Conservation (phyloP, 1,140 invertebrate species). For the Chironomus striatipennis region DNA sequence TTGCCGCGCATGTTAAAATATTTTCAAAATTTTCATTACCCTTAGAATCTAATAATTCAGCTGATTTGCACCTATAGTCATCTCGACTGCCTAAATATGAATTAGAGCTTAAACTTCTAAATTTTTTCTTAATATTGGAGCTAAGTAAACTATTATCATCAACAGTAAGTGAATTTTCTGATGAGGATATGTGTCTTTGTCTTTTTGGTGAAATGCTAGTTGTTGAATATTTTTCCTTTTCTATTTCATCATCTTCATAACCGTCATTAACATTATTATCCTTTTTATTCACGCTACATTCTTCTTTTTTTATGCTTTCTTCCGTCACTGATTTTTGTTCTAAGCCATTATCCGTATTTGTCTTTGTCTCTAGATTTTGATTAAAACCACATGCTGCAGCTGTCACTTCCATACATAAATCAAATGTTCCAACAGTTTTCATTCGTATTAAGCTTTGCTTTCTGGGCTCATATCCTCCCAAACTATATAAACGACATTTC, state of each 20-base stretch:
- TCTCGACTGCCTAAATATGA: constrained; percentile 14
- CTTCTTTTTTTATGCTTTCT: too few species aligned
- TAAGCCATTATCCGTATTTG: background rate
- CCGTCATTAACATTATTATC: background rate
- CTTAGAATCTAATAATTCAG: constrained; percentile 12
- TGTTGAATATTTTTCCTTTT: background rate
- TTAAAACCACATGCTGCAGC: background rate
- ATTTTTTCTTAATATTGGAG: constrained; percentile 24
- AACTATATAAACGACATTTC: constrained; percentile 26
- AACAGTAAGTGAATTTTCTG: constrained; percentile 18
- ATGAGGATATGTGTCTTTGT: constrained; percentile 21
- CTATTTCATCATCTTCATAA: background rate
- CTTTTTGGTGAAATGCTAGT: constrained; percentile 17
- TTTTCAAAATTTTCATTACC: background rate
- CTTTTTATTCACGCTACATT: background rate
- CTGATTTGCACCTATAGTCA: constrained; percentile 17
- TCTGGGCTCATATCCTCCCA: constrained; percentile 25
- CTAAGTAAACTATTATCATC: constrained; percentile 25
- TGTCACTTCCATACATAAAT: constrained; percentile 26
- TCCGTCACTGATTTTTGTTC: background rate
- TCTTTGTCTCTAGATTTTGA: background rate
- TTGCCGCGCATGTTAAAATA: background rate
- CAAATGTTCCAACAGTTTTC: constrained; percentile 27
- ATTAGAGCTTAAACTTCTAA: constrained; percentile 26
- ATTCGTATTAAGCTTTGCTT: constrained; percentile 22